phyloP scores from a whole-genome alignment of 2,888 invertebrate species.

The Eristalinus sepulchralis region DNA sequence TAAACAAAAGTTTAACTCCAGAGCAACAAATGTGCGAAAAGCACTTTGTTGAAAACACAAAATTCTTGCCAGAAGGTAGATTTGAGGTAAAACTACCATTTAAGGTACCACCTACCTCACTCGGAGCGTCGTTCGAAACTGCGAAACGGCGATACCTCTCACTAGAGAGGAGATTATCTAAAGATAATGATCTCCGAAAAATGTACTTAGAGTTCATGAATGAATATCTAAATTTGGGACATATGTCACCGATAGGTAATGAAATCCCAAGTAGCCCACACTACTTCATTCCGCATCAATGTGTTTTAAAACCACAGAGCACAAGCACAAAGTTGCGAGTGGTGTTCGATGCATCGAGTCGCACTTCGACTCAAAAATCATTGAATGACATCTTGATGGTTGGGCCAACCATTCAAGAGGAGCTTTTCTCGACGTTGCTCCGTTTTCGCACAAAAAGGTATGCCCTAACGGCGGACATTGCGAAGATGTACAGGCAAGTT shows the following conservation, averaged over 20 bases:
- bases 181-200: neutral
- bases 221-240: neutral
- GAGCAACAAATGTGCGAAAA: neutral
- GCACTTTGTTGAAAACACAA: neutral
- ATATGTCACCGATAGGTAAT: neutral
- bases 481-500: slow-evolving; percentile 3
- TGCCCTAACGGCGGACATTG: neutral
- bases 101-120: slow-evolving; percentile 10
- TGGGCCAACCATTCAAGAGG: slow-evolving; percentile 19
- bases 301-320: neutral
- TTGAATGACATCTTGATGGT: neutral
- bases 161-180: neutral
- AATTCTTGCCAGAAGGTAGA: neutral
- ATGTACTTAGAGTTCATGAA: slow-evolving; percentile 2
- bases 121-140: slow-evolving; percentile 32
- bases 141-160: neutral
- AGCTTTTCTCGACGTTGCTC: slow-evolving; percentile 23
- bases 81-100: neutral
- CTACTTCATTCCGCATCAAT: neutral
- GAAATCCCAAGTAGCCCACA: no score
- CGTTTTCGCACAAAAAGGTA: slow-evolving; percentile 5
- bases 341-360: neutral
- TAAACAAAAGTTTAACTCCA: slow-evolving; percentile 15
- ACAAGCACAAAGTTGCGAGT: slow-evolving; percentile 15
- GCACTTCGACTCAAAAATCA: neutral